Conservation (phyloP, 2,797 vertebrate species). For the Pogonophryne albipinna region DNA sequence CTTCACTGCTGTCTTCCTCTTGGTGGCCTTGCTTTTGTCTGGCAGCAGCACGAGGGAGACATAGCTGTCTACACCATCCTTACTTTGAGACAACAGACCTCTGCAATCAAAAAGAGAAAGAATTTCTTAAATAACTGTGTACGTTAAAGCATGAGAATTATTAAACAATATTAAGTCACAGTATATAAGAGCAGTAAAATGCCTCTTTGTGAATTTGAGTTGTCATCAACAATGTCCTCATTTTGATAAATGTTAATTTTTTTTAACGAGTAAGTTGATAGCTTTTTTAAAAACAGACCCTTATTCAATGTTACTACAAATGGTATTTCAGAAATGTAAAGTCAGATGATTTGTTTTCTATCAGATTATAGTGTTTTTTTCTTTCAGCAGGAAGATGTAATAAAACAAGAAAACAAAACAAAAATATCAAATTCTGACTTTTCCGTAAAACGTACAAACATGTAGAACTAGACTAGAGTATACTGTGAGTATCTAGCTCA, state of each 20-base stretch:
- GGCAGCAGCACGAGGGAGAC: slow-evolving; percentile 91
- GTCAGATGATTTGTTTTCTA: background rate
- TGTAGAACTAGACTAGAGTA: background rate
- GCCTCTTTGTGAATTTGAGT: background rate
- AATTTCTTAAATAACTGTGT: background rate
- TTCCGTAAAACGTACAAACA: background rate
- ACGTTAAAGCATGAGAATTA: fast-evolving
- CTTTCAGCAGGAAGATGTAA: background rate
- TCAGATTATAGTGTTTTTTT: background rate
- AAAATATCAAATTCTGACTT: background rate
- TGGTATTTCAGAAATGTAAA: background rate
- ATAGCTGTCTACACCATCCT: slow-evolving; percentile 90
- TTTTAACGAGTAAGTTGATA: background rate
- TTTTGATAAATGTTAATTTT: too few species aligned
- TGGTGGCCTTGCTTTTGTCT: slow-evolving; percentile 92
- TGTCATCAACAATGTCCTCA: background rate
- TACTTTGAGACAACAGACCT: slow-evolving; percentile 83
- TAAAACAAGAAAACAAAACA: background rate
- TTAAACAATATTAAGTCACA: background rate
- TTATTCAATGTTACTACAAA: background rate
- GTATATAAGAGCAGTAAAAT: background rate
- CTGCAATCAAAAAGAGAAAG: slow-evolving; percentile 68
- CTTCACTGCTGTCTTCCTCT: slow-evolving; percentile 91
- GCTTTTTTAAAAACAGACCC: background rate
- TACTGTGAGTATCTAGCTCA: background rate